phyloP scores from a whole-genome alignment of 2,797 vertebrate species.

The Pelodytes ibericus region DNA sequence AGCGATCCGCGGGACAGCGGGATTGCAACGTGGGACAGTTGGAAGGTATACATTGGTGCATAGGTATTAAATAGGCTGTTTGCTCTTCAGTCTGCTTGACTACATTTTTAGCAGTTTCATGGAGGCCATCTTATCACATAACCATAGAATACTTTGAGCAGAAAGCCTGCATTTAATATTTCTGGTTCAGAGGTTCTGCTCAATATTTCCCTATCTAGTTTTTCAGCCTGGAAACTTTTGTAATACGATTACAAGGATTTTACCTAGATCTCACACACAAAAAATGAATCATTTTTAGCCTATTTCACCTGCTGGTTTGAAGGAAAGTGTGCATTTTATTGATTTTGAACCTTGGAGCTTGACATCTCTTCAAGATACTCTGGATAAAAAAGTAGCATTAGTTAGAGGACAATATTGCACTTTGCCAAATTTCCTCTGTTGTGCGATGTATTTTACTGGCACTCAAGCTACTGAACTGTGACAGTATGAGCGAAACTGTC shows the following conservation, averaged over 20 bases:
- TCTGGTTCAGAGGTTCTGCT: too few species aligned
- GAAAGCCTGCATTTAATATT: too few species aligned
- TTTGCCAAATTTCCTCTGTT: constrained; percentile 26
- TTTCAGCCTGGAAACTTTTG: constrained; percentile 1
- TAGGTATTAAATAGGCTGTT: too few species aligned
- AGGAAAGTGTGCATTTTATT: background rate
- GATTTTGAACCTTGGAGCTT: constrained; percentile 1
- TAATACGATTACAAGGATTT: constrained; percentile 15
- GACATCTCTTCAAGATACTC: background rate
- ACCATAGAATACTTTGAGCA: too few species aligned
- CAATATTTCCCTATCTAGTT: background rate
- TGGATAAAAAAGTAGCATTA: constrained; percentile 9
- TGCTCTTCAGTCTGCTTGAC: too few species aligned
- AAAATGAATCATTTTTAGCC: background rate
- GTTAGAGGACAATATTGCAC: constrained; percentile 29
- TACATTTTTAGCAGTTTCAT: too few species aligned
- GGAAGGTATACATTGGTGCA: too few species aligned
- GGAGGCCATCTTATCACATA: too few species aligned
- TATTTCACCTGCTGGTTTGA: background rate
- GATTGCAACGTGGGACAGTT: too few species aligned
- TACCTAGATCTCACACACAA: background rate
- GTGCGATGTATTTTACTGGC: constrained; percentile 23
- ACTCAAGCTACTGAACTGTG: constrained; percentile 35
- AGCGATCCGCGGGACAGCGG: too few species aligned
- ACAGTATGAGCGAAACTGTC: constrained; percentile 35